Percentiles rank a stretch among this genome's conserved stretches.
Conservation (phyloP, 2,113 vertebrate species). For the Dendropsophus ebraccatus region DNA sequence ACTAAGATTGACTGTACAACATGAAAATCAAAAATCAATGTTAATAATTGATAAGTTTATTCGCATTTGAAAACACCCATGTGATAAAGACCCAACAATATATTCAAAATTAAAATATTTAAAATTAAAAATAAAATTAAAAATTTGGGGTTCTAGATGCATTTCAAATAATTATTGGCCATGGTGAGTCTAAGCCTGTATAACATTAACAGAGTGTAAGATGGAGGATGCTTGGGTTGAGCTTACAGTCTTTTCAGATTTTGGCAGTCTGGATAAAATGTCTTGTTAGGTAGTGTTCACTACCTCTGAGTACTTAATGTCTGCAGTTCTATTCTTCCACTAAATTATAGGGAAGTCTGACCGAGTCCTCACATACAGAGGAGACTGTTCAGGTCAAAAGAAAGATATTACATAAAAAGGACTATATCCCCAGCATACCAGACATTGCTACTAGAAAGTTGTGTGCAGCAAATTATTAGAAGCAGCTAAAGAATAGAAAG, state of each 20-base stretch:
- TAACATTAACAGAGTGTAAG: neutral
- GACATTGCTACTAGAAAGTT: conserved; percentile 27
- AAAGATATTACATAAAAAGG: conserved; percentile 48
- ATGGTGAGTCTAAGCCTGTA: neutral
- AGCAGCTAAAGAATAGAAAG: neutral
- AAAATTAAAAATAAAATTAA: neutral
- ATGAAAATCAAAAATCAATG: too few relatives aligned
- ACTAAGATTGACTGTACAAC: too few relatives aligned
- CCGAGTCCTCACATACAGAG: conserved; percentile 38
- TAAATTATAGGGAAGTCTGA: conserved; percentile 54
- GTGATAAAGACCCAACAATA: too few relatives aligned
- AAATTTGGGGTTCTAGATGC: too few relatives aligned
- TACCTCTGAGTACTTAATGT: conserved; percentile 29
- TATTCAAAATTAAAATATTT: too few relatives aligned
- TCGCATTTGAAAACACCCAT: too few relatives aligned
- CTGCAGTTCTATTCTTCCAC: conserved; percentile 35
- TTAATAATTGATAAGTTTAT: too few relatives aligned
- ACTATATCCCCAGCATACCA: conserved; percentile 37
- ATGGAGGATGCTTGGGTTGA: neutral
- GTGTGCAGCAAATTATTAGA: conserved; percentile 29
- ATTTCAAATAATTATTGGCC: neutral
- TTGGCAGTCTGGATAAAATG: neutral
- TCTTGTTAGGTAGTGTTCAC: conserved; percentile 12
- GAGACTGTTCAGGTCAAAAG: conserved; percentile 48
- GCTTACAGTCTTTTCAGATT: neutral